These are phyloP conservation scores for Onthophagus taurus DNA, from an alignment of 1,140 invertebrate genomes.

Conservation along the genomic window DNA sequence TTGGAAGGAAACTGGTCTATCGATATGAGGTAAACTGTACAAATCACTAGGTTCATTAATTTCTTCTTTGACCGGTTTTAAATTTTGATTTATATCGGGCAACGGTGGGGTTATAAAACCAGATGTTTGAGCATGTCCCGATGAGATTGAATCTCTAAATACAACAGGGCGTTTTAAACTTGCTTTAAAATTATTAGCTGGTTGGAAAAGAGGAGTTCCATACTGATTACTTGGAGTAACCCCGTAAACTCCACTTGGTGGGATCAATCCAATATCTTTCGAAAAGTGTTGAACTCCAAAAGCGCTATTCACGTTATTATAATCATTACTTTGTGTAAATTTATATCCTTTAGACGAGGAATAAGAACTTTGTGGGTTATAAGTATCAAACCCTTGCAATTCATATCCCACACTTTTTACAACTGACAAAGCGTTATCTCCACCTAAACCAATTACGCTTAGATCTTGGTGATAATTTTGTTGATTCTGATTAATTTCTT, in stretches of 20 bases:
- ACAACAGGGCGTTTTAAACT: conserved; percentile 44
- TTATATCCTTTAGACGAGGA: conserved; percentile 42
- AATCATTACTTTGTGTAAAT: conserved; percentile 28
- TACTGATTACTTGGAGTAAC: conserved; percentile 44
- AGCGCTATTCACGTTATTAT: too few relatives aligned
- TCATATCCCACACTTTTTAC: conserved; percentile 42
- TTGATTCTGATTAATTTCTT: conserved; percentile 7
- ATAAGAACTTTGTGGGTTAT: conserved; percentile 42
- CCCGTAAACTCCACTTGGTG: conserved; percentile 46
- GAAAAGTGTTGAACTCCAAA: conserved; percentile 24
- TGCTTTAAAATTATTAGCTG: conserved; percentile 26
- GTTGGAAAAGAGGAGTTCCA: conserved; percentile 42
- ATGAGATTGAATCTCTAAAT: conserved; percentile 59
- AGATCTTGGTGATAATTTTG: conserved; percentile 11
- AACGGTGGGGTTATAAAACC: conserved; percentile 57
- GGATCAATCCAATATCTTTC: conserved; percentile 41
- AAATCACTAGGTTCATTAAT: conserved; percentile 38
- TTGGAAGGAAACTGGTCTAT: conserved; percentile 28
- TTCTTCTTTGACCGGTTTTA: conserved; percentile 23
- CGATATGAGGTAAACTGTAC: conserved; percentile 40
- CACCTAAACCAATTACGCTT: conserved; percentile 18
- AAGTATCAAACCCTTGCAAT: conserved; percentile 38
- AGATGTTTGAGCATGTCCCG: conserved; percentile 52
- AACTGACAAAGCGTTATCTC: conserved; percentile 31
- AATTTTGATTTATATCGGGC: conserved; percentile 43